A percentile compares a stretch with the other conserved stretches of the same genome.
These are phyloP conservation scores for Benthosema pterotum DNA, from an alignment of 2,797 vertebrate species.

Conservation along the genomic window DNA sequence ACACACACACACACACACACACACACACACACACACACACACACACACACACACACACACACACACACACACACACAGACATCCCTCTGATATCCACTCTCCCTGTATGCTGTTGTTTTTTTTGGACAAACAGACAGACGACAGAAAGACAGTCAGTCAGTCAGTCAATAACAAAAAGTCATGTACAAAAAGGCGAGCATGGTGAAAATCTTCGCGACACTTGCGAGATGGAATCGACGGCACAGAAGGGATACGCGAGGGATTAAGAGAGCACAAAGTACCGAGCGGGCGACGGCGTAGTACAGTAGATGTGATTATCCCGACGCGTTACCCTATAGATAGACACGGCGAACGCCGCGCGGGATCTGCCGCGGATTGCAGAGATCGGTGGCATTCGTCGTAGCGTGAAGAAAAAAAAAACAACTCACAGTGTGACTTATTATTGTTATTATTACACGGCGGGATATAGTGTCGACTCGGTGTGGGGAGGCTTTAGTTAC, in stretches of 20 bases:
- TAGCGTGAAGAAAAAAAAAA: slow-evolving; percentile 34
- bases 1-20: no score
- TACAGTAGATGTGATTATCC: no score
- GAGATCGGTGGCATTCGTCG: slow-evolving; percentile 35
- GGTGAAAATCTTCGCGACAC: neutral
- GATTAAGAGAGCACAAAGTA: no score
- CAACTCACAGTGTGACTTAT: slow-evolving; percentile 10
- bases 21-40: no score
- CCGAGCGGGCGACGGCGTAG: no score
- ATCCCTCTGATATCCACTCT: slow-evolving; percentile 15
- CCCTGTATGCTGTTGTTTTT: slow-evolving; percentile 39
- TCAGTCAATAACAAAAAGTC: neutral
- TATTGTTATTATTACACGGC: neutral
- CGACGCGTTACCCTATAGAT: no score
- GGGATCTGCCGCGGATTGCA: neutral
- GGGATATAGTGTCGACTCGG: neutral
- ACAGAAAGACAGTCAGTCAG: slow-evolving; percentile 5
- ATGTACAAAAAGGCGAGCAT: neutral
- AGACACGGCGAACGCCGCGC: no score
- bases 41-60: no score
- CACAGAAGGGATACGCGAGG: no score
- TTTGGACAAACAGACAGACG: slow-evolving; percentile 35
- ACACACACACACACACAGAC: no score
- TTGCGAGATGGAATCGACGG: no score
- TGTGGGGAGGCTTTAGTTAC: neutral